Evolutionary conservation across 92 coral and sea anemone species (phyloP).

Genomic region (Parazoanthus atlanticus): DNA sequence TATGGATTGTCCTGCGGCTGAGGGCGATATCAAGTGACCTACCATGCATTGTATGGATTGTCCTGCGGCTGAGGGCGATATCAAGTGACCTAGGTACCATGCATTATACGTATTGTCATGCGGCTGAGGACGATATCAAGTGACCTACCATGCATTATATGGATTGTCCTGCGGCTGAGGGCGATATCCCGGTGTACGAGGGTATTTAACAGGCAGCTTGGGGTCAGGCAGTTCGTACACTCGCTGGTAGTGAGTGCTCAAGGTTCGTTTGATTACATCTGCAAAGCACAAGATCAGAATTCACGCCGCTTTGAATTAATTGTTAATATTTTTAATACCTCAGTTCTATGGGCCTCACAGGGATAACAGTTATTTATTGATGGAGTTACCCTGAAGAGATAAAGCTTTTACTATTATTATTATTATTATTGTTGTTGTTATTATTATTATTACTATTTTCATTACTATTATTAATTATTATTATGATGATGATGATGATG

Average conservation of each 20-base stretch:
- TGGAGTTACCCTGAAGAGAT: too few species aligned
- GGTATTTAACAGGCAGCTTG: slow-evolving; percentile 73
- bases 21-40: slow-evolving; percentile 7
- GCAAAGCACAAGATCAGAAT: not conserved
- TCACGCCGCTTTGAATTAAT: too few species aligned
- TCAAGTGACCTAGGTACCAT: not conserved
- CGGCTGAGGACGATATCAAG: not conserved
- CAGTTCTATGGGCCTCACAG: too few species aligned
- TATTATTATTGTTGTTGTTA: too few species aligned
- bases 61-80: slow-evolving; percentile 1
- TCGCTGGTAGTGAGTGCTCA: slow-evolving; percentile 37
- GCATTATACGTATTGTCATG: too few species aligned
- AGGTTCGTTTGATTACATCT: slow-evolving; percentile 41
- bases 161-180: slow-evolving; percentile 13
- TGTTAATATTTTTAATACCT: too few species aligned
- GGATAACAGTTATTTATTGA: too few species aligned
- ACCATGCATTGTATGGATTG: not conserved
- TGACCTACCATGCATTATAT: not conserved
- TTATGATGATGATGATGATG: too few species aligned
- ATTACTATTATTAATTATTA: too few species aligned
- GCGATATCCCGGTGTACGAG: slow-evolving; percentile 68
- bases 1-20: not conserved
- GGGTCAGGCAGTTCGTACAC: slow-evolving; percentile 67
- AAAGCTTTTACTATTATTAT: too few species aligned
- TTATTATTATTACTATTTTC: too few species aligned